phyloP scores from a whole-genome alignment of 1,140 invertebrate genomes.

The Lerema accius region DNA sequence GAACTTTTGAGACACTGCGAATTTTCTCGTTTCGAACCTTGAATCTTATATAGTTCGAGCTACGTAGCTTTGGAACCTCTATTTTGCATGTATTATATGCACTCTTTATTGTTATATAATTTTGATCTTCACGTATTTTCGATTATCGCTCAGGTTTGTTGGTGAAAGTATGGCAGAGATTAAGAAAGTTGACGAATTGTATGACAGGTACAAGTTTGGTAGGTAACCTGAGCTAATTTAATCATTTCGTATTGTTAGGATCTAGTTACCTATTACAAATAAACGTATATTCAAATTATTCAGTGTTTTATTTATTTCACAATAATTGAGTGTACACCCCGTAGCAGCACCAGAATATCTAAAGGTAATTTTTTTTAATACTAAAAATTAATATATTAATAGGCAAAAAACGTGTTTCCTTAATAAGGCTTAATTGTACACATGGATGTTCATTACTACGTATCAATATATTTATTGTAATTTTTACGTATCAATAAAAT shows the following conservation, averaged over 20 bases:
- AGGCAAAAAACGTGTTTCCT: too few relatives aligned
- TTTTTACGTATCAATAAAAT: too few relatives aligned
- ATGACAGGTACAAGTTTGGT: conserved; percentile 53
- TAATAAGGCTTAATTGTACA: too few relatives aligned
- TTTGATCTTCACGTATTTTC: conserved; percentile 68
- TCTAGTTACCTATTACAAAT: conserved; percentile 72
- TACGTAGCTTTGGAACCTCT: conserved; percentile 48
- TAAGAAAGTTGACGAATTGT: conserved; percentile 41
- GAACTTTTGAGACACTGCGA: conserved; percentile 25
- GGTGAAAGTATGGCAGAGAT: conserved; percentile 49
- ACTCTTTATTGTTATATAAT: conserved; percentile 66
- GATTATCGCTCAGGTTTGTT: conserved; percentile 56
- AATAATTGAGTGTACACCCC: too few relatives aligned
- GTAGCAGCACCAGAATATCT: too few relatives aligned
- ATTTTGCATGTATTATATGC: conserved; percentile 64
- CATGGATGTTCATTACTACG: too few relatives aligned
- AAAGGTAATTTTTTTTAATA: too few relatives aligned
- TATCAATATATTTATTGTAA: too few relatives aligned
- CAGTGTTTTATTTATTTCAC: conserved; percentile 38
- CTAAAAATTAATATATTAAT: too few relatives aligned
- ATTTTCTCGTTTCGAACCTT: conserved; percentile 24
- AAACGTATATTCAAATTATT: conserved; percentile 52
- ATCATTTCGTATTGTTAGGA: conserved; percentile 65
- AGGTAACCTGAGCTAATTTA: conserved; percentile 66
- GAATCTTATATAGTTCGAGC: conserved; percentile 32